Evolutionary conservation across 2,113 vertebrate genomes (phyloP), one percentile per base, ranked within the genome.

Genomic region (Vimba vimba): DNA sequence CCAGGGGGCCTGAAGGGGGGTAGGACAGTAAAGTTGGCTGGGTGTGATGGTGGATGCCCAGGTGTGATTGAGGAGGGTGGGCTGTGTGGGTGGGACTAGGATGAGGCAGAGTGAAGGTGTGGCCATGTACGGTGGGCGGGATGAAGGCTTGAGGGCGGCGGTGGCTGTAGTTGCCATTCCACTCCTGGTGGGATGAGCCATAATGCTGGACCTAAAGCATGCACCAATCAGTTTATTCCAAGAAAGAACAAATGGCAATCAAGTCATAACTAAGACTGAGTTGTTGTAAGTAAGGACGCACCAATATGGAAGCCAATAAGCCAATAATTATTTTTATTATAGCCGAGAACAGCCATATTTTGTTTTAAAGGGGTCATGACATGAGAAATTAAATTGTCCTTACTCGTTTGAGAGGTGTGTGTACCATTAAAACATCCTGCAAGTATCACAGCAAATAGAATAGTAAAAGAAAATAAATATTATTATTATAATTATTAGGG

Each of bases 71-170:
- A 60, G 97, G 96, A 2, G 96, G 94, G 79, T 95, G 97, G 81
- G 96, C 91, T 0, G 93, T 93, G 94, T 95, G 97, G 88, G 91
- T 97, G 76, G 98, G 97, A 86, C 98, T 99, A 92, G 96, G 96
- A 23, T 99, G 98, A 0, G 96, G 94, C 59, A 99, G 93, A 33
- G 97, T 95, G 92, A 99, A 99, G 1, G 97, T 94, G 39, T 96
- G 97, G 80, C 96, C 93, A 8, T 96, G 94, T 47, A 98, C 91
- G 39, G 95, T 94, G 82, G 96, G 94, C 1, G 97, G 94, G 91
- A 99, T 95, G 90, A 96, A 99, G 52, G 97, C 95, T 94, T 98
- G 97, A 91, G 97, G 97, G 88, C 97, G 95, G 86, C 97, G 94
- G 79, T 94, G 97, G 81, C 94, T 90, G 0, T 96, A 98, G 94